A percentile compares a stretch with the other conserved stretches of the same genome.
phyloP scores from a whole-genome alignment of 2,888 invertebrate genomes.

The Ectropis crepuscularia region DNA sequence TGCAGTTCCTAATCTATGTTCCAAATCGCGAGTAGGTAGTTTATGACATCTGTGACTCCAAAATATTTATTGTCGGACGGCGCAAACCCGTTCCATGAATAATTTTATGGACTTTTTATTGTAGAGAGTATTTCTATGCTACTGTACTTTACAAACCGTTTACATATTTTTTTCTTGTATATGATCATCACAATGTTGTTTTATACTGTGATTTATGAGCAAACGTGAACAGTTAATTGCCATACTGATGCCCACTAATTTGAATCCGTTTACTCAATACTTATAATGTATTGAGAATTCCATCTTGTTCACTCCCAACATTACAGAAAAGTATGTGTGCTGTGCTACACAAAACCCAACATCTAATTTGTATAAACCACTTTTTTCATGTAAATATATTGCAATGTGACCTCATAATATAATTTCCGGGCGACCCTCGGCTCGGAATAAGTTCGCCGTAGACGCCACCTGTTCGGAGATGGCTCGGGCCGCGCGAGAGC shows the following conservation, averaged over 20 bases:
- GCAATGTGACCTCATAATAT: conserved; percentile 44
- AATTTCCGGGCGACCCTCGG: conserved; percentile 44
- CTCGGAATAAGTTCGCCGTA: conserved; percentile 52
- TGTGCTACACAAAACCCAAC: conserved; percentile 5
- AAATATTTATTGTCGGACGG: conserved; percentile 45
- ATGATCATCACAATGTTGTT: too few relatives aligned
- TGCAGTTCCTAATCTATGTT: conserved; percentile 58
- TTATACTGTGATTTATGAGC: too few relatives aligned
- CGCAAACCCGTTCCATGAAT: conserved; percentile 9
- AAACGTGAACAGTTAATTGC: too few relatives aligned
- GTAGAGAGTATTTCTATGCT: neutral
- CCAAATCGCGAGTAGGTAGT: conserved; percentile 53
- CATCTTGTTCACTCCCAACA: too few relatives aligned
- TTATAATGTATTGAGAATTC: too few relatives aligned
- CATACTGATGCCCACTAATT: too few relatives aligned
- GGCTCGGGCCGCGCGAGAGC: conserved; percentile 66
- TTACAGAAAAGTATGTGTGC: too few relatives aligned
- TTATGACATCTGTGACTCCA: conserved; percentile 45
- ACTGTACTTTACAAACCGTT: neutral
- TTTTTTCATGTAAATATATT: conserved; percentile 36
- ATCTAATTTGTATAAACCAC: conserved; percentile 12
- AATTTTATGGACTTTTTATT: conserved; percentile 11
- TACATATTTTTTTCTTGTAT: too few relatives aligned
- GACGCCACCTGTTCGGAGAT: conserved; percentile 70
- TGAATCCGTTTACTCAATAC: too few relatives aligned